Percentiles rank a stretch among this genome's conserved stretches.
Conservation (phyloP, 2,797 vertebrate species). For the Sebastes alutus region DNA sequence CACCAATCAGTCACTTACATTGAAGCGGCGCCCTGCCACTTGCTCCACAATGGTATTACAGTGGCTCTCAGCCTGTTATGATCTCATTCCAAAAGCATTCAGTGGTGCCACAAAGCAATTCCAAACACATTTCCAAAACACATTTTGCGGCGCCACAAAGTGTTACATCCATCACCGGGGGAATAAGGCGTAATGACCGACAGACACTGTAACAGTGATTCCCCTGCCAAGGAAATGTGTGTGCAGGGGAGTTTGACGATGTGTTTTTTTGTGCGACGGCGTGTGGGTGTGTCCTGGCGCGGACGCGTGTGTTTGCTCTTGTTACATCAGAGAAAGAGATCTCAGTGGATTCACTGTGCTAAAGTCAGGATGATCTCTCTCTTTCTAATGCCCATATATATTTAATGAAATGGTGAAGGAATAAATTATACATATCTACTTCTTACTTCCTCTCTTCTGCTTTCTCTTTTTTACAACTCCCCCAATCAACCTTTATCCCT, state of each 20-base stretch:
- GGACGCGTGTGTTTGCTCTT: neutral
- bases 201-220: constrained; percentile 72
- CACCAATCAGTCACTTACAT: constrained; percentile 63
- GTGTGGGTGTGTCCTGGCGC: neutral
- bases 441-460: neutral
- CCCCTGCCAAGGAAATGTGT: constrained; percentile 56
- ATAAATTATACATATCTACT: constrained; percentile 47
- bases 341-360: constrained; percentile 28
- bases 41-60: constrained; percentile 74
- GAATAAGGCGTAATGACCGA: constrained; percentile 78
- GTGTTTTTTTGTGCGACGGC: neutral
- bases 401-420: constrained; percentile 45
- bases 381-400: constrained; percentile 45
- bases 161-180: constrained; percentile 79
- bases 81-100: constrained; percentile 79
- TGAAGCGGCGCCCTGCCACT: constrained; percentile 64
- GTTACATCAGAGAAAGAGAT: constrained; percentile 7
- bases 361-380: constrained; percentile 31
- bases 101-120: constrained; percentile 78
- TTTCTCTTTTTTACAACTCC: constrained; percentile 12
- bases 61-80: constrained; percentile 77
- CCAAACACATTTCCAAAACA: constrained; percentile 81
- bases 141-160: constrained; percentile 76
- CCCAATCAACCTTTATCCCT: neutral
- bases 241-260: neutral